These are phyloP conservation scores for Triplophysa tibetana DNA, from an alignment of 2,113 vertebrate species.

Conservation along the genomic window DNA sequence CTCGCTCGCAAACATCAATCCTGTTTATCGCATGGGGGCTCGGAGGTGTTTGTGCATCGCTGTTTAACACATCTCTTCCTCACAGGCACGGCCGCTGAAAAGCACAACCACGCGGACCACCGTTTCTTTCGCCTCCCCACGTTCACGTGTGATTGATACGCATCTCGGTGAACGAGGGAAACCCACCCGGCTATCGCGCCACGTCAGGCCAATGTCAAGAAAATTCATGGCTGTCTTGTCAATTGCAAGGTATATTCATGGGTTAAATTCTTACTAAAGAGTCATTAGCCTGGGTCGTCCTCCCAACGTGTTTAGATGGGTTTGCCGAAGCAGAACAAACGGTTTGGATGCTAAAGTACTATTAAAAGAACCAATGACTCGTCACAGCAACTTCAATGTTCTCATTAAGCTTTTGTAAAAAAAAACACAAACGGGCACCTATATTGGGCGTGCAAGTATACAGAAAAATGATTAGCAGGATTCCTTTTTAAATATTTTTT, in stretches of 20 bases:
- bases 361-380: slow-evolving; percentile 43
- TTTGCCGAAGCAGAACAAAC: slow-evolving; percentile 24
- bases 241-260: neutral
- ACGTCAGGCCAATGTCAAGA: slow-evolving; percentile 11
- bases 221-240: slow-evolving; percentile 18
- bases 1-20: slow-evolving; percentile 55
- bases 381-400: slow-evolving; percentile 14
- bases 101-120: neutral
- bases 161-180: slow-evolving; percentile 8
- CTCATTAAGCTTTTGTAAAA: slow-evolving; percentile 13
- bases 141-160: slow-evolving; percentile 43
- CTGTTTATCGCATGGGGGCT: slow-evolving; percentile 47
- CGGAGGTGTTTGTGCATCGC: slow-evolving; percentile 46
- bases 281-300: slow-evolving; percentile 2
- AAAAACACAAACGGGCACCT: neutral
- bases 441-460: neutral
- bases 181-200: neutral
- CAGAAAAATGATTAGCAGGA: neutral
- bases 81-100: slow-evolving; percentile 25
- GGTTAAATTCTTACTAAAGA: neutral
- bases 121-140: slow-evolving; percentile 9
- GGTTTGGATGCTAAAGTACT: slow-evolving; percentile 12
- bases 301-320: slow-evolving; percentile 2
- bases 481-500: neutral
- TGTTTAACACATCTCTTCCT: slow-evolving; percentile 42